Evolutionary conservation across 2,888 invertebrate species (phyloP).

Genomic region (Macrosiphum euphorbiae): DNA sequence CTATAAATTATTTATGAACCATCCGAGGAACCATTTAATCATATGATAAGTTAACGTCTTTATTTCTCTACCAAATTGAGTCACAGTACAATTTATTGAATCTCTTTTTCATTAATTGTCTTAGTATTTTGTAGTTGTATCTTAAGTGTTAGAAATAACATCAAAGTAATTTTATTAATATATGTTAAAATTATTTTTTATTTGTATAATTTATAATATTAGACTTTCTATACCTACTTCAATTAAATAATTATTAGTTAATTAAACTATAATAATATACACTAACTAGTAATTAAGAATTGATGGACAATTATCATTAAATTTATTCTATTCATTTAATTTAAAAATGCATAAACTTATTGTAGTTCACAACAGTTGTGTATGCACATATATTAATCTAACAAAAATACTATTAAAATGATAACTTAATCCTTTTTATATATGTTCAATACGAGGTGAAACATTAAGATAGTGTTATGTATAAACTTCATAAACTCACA

Average conservation of each 20-base stretch:
- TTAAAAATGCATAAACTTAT: neutral
- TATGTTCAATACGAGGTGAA: neutral
- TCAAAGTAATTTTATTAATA: neutral
- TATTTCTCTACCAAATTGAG: neutral
- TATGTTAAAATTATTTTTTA: neutral
- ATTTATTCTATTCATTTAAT: neutral
- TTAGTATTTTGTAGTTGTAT: neutral
- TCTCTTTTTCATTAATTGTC: neutral
- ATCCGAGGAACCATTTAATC: neutral
- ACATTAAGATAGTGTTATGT: neutral
- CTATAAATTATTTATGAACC: neutral
- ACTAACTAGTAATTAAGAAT: neutral
- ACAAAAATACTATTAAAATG: conserved; percentile 21
- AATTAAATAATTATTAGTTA: too few species aligned
- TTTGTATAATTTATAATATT: neutral
- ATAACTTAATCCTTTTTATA: conserved; percentile 26
- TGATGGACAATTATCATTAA: neutral
- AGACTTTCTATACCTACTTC: neutral
- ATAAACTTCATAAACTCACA: neutral
- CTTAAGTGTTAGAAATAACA: too few species aligned
- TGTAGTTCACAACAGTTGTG: neutral
- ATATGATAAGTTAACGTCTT: neutral
- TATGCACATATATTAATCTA: conserved; percentile 8
- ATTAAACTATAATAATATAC: neutral
- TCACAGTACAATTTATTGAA: neutral